Evolutionary conservation across 2,888 invertebrate genomes (phyloP).

Genomic region (Conus canariensis): DNA sequence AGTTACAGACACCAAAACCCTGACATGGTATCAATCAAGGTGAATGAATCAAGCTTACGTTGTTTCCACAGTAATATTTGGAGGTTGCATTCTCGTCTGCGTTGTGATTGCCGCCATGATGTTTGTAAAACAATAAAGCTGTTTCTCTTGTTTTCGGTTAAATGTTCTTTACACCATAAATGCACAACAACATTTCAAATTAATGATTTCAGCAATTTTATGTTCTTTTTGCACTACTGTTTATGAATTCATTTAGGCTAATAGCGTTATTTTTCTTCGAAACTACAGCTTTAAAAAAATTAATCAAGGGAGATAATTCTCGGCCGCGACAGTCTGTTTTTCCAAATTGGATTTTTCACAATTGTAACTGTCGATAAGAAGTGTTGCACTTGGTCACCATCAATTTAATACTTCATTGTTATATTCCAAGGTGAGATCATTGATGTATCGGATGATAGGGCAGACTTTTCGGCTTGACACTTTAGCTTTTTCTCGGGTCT

Average conservation of each 20-base stretch:
- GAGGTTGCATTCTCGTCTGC: conserved; percentile 64
- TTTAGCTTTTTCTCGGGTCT: too few relatives aligned
- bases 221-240: background rate
- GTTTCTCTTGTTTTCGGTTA: background rate
- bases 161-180: too few relatives aligned
- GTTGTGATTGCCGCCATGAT: conserved; percentile 40
- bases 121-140: conserved; percentile 5
- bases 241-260: too few relatives aligned
- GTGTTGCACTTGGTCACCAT: too few relatives aligned
- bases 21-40: background rate
- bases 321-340: background rate
- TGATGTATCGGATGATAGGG: too few relatives aligned
- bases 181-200: background rate
- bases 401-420: too few relatives aligned
- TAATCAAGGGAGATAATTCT: conserved; percentile 11
- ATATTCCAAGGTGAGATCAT: too few relatives aligned
- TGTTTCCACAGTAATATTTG: conserved; percentile 74
- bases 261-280: background rate
- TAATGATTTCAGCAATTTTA: background rate
- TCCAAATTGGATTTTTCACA: too few relatives aligned
- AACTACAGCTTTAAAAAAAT: background rate
- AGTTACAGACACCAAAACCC: too few relatives aligned
- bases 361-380: too few relatives aligned
- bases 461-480: too few relatives aligned
- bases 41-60: conserved; percentile 63